Base-by-base conservation (phyloP, 2,888 invertebrate genomes). In the Apodemia hepburni region DNA sequence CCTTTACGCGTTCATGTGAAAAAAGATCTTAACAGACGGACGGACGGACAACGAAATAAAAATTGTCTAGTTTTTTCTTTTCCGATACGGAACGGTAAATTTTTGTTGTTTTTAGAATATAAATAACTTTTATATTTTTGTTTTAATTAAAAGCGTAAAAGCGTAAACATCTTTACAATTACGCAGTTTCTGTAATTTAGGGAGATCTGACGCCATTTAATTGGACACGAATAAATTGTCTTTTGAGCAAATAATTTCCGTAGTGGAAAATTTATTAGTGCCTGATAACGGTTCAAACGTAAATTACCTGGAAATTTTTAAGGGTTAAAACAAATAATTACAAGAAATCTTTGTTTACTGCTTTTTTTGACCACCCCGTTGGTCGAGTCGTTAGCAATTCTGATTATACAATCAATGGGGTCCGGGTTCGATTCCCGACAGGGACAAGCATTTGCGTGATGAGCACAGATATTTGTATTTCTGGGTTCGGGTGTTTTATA, bases 101-200 rank as follows among this genome's bases (percentile, higher is more conserved):
- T 5, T 51, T 51, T 51, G 9, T 17, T 11, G 1, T 18, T 11
- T 3, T 22, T 51, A 18, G 61, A 58, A 54, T 54, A 61, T 63
- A 54, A 11, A 57, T 60, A 61, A 63, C 59, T 64, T 42, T 15
- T 38, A 3, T 38, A 38, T 0, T 42, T 42, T 5, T 15, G 9
- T 42, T 42, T 15, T 15, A 15, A 42, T 42, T n/a, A n/a, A n/a
- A n/a, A n/a, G n/a, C n/a, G n/a, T 15, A 42, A 61, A 81, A 77
- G 75, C 75, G 75, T 65, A 77, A 84, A 84, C 18, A 27, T 27
- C 12, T 54, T 8, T 82, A 86, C 85, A 85, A 86, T 86, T 86
- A 85, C 81, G 78, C 82, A 82, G 79, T 82, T 75, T 78, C 78
- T 82, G 81, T 82, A 81, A 83, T 83, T 85, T 82, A 81, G 80